Evolutionary conservation across 1,140 invertebrate genomes (phyloP).

Genomic region (Ostrea denselamellosa): DNA sequence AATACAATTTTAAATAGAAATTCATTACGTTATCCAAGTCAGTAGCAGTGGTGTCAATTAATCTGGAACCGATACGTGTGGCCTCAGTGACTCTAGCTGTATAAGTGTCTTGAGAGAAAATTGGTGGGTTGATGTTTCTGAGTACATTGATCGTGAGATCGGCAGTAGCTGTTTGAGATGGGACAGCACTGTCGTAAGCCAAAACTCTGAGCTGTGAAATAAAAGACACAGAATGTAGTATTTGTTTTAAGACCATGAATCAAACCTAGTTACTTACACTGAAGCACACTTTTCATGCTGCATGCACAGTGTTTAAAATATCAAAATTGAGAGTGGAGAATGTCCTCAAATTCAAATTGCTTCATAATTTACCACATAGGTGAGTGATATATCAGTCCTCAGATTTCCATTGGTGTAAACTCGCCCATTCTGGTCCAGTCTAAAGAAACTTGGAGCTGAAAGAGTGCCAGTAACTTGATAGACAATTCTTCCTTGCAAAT

Average conservation of each 20-base stretch:
- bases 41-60: conserved; percentile 85
- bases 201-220: conserved; percentile 12
- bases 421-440: conserved; percentile 39
- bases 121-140: conserved; percentile 88
- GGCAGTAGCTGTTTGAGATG: conserved; percentile 91
- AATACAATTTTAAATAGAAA: background rate
- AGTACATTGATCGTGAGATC: conserved; percentile 88
- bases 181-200: conserved; percentile 90
- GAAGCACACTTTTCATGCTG: background rate
- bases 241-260: background rate
- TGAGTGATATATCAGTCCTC: conserved; percentile 31
- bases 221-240: background rate
- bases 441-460: conserved; percentile 40
- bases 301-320: background rate
- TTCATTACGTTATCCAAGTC: conserved; percentile 59
- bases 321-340: background rate
- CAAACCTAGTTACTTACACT: background rate
- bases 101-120: conserved; percentile 87
- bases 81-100: conserved; percentile 91
- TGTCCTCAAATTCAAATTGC: too few species aligned
- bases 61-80: conserved; percentile 83
- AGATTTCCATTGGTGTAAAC: conserved; percentile 40
- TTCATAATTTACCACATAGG: conserved; percentile 35
- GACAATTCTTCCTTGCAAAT: conserved; percentile 30
- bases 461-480: conserved; percentile 35